These are phyloP conservation scores for Synanthedon tipuliformis DNA, from an alignment of 2,888 invertebrate species.

Conservation along the genomic window DNA sequence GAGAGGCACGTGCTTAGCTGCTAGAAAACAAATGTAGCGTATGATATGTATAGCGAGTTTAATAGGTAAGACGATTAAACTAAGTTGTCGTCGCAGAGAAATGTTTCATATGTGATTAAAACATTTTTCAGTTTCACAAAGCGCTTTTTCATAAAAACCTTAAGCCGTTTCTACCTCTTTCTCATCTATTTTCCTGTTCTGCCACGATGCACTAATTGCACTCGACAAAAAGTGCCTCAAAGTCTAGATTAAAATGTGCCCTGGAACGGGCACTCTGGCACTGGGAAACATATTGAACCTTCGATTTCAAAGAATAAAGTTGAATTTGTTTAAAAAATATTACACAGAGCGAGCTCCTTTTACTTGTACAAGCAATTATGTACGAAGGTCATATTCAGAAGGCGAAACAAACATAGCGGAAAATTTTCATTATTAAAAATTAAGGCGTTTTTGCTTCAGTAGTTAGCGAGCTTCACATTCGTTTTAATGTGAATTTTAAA, in stretches of 20 bases:
- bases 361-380: constrained; percentile 40
- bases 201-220: constrained; percentile 47
- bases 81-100: no score
- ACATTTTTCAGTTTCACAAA: constrained; percentile 18
- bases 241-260: constrained; percentile 51
- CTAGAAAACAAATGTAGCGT: no score
- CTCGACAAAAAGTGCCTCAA: constrained; percentile 41
- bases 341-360: constrained; percentile 22
- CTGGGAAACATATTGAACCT: constrained; percentile 12
- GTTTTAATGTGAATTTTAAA: no score
- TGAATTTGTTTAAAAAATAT: constrained; percentile 9
- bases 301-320: constrained; percentile 13
- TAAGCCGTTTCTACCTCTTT: constrained; percentile 48
- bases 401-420: constrained; percentile 9
- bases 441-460: no score
- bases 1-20: no score
- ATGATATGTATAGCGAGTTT: no score
- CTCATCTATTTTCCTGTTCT: constrained; percentile 37
- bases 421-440: no score
- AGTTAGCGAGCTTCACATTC: no score
- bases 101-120: constrained; percentile 1
- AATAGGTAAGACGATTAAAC: no score
- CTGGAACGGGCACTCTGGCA: constrained; percentile 5
- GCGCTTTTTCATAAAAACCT: constrained; percentile 47
- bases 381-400: constrained; percentile 33